These are phyloP conservation scores for Microctonus aethiopoides DNA, from an alignment of 2,888 invertebrate genomes.

Conservation along the genomic window DNA sequence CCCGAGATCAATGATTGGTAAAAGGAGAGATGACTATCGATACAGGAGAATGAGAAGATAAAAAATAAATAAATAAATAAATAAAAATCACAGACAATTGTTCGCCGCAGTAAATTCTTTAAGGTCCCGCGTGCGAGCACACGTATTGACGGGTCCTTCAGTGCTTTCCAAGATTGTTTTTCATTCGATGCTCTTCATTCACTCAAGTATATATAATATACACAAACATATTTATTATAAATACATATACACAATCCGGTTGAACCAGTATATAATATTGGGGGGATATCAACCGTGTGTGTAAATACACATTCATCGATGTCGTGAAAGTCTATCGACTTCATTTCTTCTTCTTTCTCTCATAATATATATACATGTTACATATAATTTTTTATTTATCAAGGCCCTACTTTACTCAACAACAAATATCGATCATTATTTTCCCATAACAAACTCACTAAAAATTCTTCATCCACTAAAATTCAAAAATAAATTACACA, in stretches of 20 bases:
- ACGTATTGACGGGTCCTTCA: conserved; percentile 44
- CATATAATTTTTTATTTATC: conserved; percentile 20
- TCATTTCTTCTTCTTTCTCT: conserved; percentile 32
- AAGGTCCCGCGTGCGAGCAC: neutral
- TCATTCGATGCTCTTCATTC: conserved; percentile 51
- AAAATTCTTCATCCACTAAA: neutral
- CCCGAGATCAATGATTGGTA: conserved; percentile 13
- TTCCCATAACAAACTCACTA: neutral
- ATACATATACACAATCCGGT: conserved; percentile 44
- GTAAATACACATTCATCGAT: no score
- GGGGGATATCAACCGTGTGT: conserved; percentile 30
- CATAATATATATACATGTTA: conserved; percentile 3
- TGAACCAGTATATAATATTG: conserved; percentile 50
- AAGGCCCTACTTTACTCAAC: conserved; percentile 1
- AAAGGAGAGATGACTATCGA: conserved; percentile 3
- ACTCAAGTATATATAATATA: conserved; percentile 31
- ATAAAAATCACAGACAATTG: conserved; percentile 34
- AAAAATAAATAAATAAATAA: conserved; percentile 39
- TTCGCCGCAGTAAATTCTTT: conserved; percentile 43
- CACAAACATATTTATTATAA: neutral
- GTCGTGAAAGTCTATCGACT: conserved; percentile 50
- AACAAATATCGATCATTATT: neutral
- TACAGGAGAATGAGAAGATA: conserved; percentile 27
- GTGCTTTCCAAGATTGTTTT: conserved; percentile 40
- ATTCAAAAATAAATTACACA: neutral